phyloP scores from a whole-genome alignment of 1,140 invertebrate genomes.

The Ectropis grisescens region DNA sequence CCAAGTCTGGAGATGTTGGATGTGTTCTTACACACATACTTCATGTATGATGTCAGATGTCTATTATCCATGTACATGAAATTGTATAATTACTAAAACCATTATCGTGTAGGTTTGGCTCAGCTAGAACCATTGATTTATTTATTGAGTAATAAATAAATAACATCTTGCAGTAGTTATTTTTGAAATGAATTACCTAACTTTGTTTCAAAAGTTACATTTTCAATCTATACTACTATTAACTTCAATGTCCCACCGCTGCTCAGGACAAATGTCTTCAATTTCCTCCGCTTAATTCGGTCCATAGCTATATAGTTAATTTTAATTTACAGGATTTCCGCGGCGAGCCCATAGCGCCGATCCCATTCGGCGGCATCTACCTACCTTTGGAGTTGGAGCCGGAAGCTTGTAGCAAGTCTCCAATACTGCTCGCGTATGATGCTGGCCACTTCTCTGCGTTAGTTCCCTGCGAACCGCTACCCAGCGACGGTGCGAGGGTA shows the following conservation, averaged over 20 bases:
- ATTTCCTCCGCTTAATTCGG: background rate
- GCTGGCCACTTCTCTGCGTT: slow-evolving; percentile 92
- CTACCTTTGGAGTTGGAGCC: slow-evolving; percentile 83
- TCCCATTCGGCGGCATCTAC: slow-evolving; percentile 93
- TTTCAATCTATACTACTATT: background rate
- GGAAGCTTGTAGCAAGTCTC: slow-evolving; percentile 79
- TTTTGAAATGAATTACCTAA: no score
- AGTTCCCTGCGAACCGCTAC: slow-evolving; percentile 79
- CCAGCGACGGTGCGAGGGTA: slow-evolving; percentile 45
- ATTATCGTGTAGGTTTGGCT: no score
- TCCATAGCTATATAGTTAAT: no score
- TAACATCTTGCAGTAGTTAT: no score
- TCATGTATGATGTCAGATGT: no score
- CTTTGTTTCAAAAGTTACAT: background rate
- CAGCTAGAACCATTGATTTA: no score
- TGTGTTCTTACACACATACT: no score
- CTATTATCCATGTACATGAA: no score
- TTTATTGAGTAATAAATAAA: no score
- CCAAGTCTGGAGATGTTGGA: no score
- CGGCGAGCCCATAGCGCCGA: slow-evolving; percentile 89
- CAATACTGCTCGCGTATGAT: slow-evolving; percentile 89
- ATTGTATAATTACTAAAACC: no score
- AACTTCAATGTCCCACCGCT: background rate
- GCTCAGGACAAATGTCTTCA: background rate
- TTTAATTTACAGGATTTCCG: slow-evolving; percentile 75